Percentiles rank a stretch among this genome's conserved stretches.
Conservation (phyloP, 2,888 invertebrate genomes). For the Hartigia nigra region DNA sequence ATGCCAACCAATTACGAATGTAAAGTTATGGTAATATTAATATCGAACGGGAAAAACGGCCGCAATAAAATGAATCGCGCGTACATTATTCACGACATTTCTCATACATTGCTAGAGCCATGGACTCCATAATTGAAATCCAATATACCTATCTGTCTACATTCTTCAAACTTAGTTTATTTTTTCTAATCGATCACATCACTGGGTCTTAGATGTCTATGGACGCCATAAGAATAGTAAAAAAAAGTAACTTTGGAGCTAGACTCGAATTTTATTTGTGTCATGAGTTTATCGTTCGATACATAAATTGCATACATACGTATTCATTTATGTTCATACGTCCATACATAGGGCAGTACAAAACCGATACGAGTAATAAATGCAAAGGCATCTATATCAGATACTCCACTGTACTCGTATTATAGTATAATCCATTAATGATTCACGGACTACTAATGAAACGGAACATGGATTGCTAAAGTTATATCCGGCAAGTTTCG, state of each 20-base stretch:
- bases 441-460: constrained; percentile 45
- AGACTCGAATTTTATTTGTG: not conserved
- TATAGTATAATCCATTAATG: constrained; percentile 39
- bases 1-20: constrained; percentile 45
- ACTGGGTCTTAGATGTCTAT: not conserved
- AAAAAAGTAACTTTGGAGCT: not conserved
- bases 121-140: constrained; percentile 38
- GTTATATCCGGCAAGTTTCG: not conserved
- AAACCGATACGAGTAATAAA: not conserved
- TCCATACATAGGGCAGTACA: not conserved
- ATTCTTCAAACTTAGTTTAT: not conserved
- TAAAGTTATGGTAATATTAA: constrained; percentile 46
- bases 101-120: constrained; percentile 26
- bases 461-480: constrained; percentile 22
- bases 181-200: not conserved
- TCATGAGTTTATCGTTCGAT: not conserved
- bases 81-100: constrained; percentile 36
- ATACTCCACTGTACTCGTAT: not conserved
- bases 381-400: not conserved
- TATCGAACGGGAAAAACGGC: constrained; percentile 34
- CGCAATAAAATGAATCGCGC: constrained; percentile 26
- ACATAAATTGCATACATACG: no score
- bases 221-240: not conserved
- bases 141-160: constrained; percentile 32
- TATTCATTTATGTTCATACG: no score